Evolutionary conservation across 2,113 vertebrate genomes (phyloP).

Genomic region (Hypanus sabinus): DNA sequence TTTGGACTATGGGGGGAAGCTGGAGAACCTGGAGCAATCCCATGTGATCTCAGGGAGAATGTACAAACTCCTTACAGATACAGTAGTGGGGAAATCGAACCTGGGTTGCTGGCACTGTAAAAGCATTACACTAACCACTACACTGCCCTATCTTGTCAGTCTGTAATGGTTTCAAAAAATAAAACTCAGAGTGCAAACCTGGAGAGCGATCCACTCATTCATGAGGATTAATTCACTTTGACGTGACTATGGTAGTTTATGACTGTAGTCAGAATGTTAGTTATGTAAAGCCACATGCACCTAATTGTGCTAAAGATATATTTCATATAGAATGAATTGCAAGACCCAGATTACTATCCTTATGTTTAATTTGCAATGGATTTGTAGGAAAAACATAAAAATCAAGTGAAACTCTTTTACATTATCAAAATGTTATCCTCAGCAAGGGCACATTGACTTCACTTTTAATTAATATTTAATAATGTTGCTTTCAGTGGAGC

Average conservation of each 20-base stretch:
- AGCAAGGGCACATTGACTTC: not conserved
- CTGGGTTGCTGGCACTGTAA: too few relatives aligned
- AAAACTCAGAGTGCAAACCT: not conserved
- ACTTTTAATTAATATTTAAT: not conserved
- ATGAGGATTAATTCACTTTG: not conserved
- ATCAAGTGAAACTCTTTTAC: not conserved
- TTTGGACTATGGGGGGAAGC: too few relatives aligned
- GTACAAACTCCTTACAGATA: too few relatives aligned
- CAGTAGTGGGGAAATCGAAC: too few relatives aligned
- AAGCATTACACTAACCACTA: too few relatives aligned
- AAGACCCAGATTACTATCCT: not conserved
- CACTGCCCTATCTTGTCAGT: not conserved
- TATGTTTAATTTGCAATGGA: not conserved
- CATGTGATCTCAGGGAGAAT: too few relatives aligned
- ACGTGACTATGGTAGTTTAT: not conserved
- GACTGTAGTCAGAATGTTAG: not conserved
- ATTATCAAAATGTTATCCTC: slow-evolving; percentile 6
- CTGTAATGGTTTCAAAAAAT: not conserved
- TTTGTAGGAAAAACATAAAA: not conserved
- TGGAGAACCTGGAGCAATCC: too few relatives aligned
- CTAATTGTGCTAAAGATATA: not conserved
- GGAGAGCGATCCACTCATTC: not conserved
- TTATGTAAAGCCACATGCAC: not conserved
- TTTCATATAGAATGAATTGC: not conserved
- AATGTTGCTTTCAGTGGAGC: not conserved